These are phyloP conservation scores for Heliothis virescens DNA, from an alignment of 1,140 invertebrate species.

Conservation along the genomic window DNA sequence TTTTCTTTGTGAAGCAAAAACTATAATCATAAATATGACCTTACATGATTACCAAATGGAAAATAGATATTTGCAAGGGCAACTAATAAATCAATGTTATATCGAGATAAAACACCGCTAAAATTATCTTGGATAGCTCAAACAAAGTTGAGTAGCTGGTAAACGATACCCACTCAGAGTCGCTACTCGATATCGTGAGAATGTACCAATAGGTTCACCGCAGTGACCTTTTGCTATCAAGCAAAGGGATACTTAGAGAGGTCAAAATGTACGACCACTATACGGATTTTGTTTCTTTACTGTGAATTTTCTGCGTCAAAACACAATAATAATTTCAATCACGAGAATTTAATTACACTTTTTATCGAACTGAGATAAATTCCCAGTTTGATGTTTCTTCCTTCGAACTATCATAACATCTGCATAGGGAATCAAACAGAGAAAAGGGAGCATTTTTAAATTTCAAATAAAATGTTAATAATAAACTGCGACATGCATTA, in stretches of 20 bases:
- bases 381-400: not conserved
- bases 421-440: not conserved
- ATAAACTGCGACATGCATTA: not conserved
- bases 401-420: not conserved
- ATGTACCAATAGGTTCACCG: slow-evolving; percentile 51
- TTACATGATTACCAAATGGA: not conserved
- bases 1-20: too few species aligned
- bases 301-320: not conserved
- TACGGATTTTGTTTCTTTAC: slow-evolving; percentile 5
- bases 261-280: not conserved
- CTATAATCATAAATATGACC: too few species aligned
- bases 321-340: too few species aligned
- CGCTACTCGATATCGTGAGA: slow-evolving; percentile 56
- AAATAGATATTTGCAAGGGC: slow-evolving; percentile 1
- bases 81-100: slow-evolving; percentile 7
- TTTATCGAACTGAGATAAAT: too few species aligned
- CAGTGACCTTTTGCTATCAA: slow-evolving; percentile 20
- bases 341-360: too few species aligned
- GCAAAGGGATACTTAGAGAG: not conserved
- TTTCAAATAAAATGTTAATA: not conserved
- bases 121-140: slow-evolving; percentile 31
- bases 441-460: not conserved
- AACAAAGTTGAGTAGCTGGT: slow-evolving; percentile 43
- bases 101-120: slow-evolving; percentile 17
- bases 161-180: slow-evolving; percentile 56